Evolutionary conservation across 2,888 invertebrate genomes (phyloP).

Genomic region (Dynastes maya): DNA sequence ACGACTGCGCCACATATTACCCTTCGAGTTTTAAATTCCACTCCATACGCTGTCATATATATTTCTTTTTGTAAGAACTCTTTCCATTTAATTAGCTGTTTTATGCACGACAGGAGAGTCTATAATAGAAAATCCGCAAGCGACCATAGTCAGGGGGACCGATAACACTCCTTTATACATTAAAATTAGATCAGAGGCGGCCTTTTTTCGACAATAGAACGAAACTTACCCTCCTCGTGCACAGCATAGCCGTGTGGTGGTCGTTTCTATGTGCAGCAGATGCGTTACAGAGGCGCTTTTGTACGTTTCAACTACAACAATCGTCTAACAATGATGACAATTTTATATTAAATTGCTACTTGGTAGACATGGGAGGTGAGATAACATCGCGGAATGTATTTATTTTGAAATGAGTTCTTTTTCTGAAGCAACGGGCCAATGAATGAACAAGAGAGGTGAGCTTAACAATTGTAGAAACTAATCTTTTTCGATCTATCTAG

Average conservation of each 20-base stretch:
- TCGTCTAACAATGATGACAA: conserved; percentile 42
- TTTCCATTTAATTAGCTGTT: conserved; percentile 26
- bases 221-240: conserved; percentile 8
- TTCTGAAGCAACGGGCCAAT: background rate
- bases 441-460: background rate
- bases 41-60: too few relatives aligned
- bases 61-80: background rate
- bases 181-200: conserved; percentile 48
- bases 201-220: conserved; percentile 29
- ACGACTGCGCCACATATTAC: too few relatives aligned
- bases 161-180: conserved; percentile 44
- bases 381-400: conserved; percentile 43
- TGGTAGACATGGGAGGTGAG: conserved; percentile 30
- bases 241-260: conserved; percentile 1
- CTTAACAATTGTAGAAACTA: conserved; percentile 46
- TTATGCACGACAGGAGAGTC: conserved; percentile 18
- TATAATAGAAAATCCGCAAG: conserved; percentile 12
- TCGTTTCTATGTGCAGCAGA: conserved; percentile 30
- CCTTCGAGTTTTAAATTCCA: too few relatives aligned
- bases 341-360: conserved; percentile 48
- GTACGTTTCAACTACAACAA: conserved; percentile 19
- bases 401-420: conserved; percentile 34
- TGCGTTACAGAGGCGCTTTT: conserved; percentile 36
- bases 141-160: background rate
- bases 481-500: conserved; percentile 39